These are phyloP conservation scores for Euphonia xanthogaster DNA, from an alignment of 2,797 vertebrate species.

Conservation along the genomic window DNA sequence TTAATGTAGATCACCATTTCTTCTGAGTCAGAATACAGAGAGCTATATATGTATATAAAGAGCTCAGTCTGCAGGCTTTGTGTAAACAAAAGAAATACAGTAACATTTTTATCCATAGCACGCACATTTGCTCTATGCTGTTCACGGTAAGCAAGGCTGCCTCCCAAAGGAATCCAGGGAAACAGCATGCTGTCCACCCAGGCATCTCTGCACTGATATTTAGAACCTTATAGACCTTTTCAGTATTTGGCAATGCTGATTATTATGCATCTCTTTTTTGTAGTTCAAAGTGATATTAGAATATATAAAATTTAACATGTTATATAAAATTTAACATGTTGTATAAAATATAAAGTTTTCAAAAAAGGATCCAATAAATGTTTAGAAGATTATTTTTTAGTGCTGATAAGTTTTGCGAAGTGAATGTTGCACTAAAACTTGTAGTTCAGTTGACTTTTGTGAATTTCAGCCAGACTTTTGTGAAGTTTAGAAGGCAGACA, in stretches of 20 bases:
- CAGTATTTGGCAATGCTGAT: neutral
- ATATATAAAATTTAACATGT: neutral
- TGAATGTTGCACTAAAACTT: neutral
- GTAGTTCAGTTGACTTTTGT: neutral
- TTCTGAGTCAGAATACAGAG: neutral
- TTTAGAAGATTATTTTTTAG: neutral
- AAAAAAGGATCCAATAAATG: neutral
- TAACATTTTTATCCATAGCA: neutral
- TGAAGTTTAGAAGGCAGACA: neutral
- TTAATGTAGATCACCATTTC: neutral
- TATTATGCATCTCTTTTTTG: neutral
- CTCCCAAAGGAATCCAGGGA: slow-evolving; percentile 45
- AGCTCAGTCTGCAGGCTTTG: accelerated
- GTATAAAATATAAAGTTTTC: neutral
- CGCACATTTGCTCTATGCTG: accelerated
- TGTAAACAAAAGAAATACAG: neutral
- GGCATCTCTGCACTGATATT: neutral
- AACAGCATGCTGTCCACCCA: neutral
- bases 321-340: neutral
- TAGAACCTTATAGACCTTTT: neutral
- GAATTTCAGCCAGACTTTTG: neutral
- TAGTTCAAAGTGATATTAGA: neutral
- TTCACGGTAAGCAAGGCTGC: slow-evolving; percentile 50
- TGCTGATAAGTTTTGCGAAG: neutral
- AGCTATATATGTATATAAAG: neutral